These are phyloP conservation scores for Apteryx mantelli DNA, from an alignment of 2,113 vertebrate genomes.

Conservation along the genomic window DNA sequence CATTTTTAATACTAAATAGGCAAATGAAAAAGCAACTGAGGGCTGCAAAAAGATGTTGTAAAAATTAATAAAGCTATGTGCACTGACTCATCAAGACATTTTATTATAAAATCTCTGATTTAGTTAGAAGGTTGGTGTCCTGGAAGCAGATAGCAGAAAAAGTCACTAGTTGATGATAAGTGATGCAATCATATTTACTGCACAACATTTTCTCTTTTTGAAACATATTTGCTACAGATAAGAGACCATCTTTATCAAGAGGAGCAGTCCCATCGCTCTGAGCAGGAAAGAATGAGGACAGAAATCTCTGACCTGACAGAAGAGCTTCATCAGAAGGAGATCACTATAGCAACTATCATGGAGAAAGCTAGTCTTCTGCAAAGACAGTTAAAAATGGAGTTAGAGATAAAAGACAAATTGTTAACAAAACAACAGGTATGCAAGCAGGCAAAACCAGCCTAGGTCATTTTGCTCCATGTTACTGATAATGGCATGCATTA, in stretches of 20 bases:
- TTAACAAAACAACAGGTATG: slow-evolving; percentile 80
- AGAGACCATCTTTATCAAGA: slow-evolving; percentile 67
- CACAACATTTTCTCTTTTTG: slow-evolving; percentile 41
- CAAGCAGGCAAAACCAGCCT: neutral
- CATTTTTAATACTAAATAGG: neutral
- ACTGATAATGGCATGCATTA: neutral
- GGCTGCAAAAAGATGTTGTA: neutral
- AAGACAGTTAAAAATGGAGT: slow-evolving; percentile 79
- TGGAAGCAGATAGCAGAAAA: neutral
- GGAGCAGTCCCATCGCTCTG: slow-evolving; percentile 59
- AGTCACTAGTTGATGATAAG: slow-evolving; percentile 2
- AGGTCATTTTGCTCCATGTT: neutral
- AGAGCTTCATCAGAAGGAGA: slow-evolving; percentile 81
- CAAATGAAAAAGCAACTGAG: neutral
- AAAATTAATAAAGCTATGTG: neutral
- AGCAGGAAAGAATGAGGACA: slow-evolving; percentile 75
- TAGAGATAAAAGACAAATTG: slow-evolving; percentile 79
- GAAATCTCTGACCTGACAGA: slow-evolving; percentile 79
- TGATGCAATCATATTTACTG: slow-evolving; percentile 27
- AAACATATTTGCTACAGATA: slow-evolving; percentile 70
- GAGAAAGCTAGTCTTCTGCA: slow-evolving; percentile 80
- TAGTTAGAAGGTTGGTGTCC: neutral
- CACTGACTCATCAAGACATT: neutral
- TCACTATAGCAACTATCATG: slow-evolving; percentile 82
- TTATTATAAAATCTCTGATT: slow-evolving; percentile 10